Evolutionary conservation across 2,113 vertebrate species (phyloP).

Genomic region (Oriolus oriolus): DNA sequence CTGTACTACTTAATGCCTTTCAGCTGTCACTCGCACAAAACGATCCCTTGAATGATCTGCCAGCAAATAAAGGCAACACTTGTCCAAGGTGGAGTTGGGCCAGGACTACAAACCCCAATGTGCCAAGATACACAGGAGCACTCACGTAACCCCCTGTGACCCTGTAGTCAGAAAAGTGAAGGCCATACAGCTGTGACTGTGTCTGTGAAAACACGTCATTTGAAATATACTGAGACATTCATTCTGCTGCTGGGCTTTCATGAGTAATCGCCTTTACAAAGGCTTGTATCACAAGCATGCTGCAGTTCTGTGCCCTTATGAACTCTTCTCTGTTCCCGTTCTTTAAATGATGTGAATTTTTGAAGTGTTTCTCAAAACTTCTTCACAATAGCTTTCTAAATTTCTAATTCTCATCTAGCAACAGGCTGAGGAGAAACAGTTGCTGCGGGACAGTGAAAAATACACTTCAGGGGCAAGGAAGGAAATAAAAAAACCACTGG

Average conservation of each 20-base stretch:
- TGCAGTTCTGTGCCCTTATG: background rate
- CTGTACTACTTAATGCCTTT: conserved; percentile 49
- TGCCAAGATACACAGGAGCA: background rate
- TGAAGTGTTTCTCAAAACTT: background rate
- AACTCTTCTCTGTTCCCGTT: background rate
- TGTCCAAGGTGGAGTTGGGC: background rate
- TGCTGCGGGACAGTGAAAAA: background rate
- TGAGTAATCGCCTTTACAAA: background rate
- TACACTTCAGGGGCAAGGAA: background rate
- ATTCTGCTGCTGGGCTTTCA: background rate
- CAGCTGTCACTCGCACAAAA: conserved; percentile 22
- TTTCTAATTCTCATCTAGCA: background rate
- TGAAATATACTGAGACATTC: background rate
- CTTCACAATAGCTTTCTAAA: background rate
- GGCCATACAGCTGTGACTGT: background rate
- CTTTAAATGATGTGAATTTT: background rate
- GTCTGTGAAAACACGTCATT: background rate
- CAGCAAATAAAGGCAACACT: conserved; percentile 1
- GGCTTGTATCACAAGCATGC: background rate
- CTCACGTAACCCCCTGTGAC: background rate
- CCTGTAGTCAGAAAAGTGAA: background rate
- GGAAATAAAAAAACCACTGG: background rate
- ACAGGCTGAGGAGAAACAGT: background rate
- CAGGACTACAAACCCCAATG: background rate
- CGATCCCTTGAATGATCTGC: background rate